Base-by-base conservation (phyloP, 2,888 invertebrate genomes). In the Smittia sp. region DNA sequence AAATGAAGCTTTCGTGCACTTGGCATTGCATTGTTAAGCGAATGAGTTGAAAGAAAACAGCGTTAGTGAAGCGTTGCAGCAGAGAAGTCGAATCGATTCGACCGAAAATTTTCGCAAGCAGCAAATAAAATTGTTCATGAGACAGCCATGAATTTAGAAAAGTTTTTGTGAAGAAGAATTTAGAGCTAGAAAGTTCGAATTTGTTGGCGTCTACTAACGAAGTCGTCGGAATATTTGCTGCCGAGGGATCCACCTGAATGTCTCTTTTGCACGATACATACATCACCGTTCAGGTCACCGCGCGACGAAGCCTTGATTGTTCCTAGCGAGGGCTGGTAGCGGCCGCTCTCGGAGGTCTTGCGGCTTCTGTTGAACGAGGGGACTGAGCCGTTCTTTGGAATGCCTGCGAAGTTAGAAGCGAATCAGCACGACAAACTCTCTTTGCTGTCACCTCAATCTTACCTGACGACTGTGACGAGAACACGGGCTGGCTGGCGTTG, bases 321-420 rank as follows among this genome's bases (percentile, higher is more conserved):
- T 74, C 90, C 90, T 79, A 93, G 83, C 76, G 92, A 91, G 76
- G 93, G 93, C 80, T 92, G 92, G 80, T 90, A 93, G 79, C 91
- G 87, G 81, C 93, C 93, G 73, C 92, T 90, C 74, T 90, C 89
- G 77, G 92, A 92, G 58, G 92, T 91, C 81, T 93, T 93, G 68
- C 93, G 86, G 75, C 93, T 91, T 63, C 94, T 85, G 82, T 93
- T 93, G 83, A 95, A 94, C 80, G 93, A 91, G 27, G 94, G 94
- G 76, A 95, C 94, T 1, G 94, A 94, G 58, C 93, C 93, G 80
- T 94, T 94, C 83, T 94, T 94, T 74, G 94, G 93, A 78, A 83
- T 79, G 79, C 82, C 81, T 77, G 78, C 78, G 76, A 79, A 79
- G 76, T 80, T 79, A 67, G 78, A 13, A 41, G 18, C 18, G 27